Conservation (phyloP, 2,797 vertebrate species). For the Takifugu rubripes region DNA sequence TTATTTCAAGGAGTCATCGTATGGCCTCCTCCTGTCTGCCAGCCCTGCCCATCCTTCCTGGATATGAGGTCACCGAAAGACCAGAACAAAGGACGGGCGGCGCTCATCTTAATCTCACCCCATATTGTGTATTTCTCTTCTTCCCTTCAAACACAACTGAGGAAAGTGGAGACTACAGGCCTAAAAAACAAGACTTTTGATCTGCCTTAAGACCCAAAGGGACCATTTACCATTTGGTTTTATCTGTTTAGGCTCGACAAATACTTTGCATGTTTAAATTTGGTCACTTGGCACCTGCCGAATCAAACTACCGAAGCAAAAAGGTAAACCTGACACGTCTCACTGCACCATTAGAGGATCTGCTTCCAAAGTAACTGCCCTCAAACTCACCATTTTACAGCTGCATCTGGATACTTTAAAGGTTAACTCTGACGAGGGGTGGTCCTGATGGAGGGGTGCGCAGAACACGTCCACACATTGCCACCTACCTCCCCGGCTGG, state of each 20-base stretch:
- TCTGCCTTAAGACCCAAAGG: neutral
- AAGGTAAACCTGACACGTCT: too few species aligned
- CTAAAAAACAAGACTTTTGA: neutral
- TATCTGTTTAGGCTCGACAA: too few species aligned
- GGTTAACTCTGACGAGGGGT: too few species aligned
- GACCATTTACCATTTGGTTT: too few species aligned
- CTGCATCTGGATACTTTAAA: too few species aligned
- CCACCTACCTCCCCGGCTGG: slow-evolving; percentile 18
- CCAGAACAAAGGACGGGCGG: slow-evolving; percentile 61
- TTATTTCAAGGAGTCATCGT: slow-evolving; percentile 43
- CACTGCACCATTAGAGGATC: too few species aligned
- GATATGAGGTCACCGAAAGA: slow-evolving; percentile 59
- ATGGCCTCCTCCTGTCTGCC: slow-evolving; percentile 31
- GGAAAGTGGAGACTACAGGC: slow-evolving; percentile 1
- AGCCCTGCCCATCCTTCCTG: slow-evolving; percentile 76
- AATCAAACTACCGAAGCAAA: too few species aligned
- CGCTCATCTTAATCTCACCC: slow-evolving; percentile 27
- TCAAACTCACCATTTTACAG: too few species aligned
- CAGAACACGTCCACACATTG: neutral
- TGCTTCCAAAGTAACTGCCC: too few species aligned
- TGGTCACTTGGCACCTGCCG: too few species aligned
- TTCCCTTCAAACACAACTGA: slow-evolving; percentile 9
- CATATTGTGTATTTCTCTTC: slow-evolving; percentile 5
- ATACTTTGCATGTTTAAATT: too few species aligned
- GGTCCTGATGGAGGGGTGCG: too few species aligned